Evolutionary conservation across 2,888 invertebrate species (phyloP), one percentile per base, ranked within the genome.

Genomic region (Hydraecia micacea): DNA sequence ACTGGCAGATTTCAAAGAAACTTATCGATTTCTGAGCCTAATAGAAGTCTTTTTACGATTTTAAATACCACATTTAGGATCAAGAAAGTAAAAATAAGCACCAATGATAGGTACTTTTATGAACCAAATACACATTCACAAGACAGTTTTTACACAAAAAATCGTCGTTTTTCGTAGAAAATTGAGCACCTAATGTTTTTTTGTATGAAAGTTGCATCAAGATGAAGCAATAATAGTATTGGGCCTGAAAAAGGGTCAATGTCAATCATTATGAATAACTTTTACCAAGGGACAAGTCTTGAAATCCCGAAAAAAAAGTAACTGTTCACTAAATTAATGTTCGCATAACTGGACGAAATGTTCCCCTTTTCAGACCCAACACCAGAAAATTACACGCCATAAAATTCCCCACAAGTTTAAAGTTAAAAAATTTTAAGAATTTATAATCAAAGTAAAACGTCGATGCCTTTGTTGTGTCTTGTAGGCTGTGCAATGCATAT

Each of bases 401-500:
- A 21, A 67, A 28, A 67, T 21, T 67, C 9, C 39, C 2, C 6
- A 39, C 3, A 21, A 1, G 11, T 42, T n/a, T n/a, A 18, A 21
- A 21, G 25, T 9, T 6, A 46, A 46, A 67, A 39, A 42, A 67
- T 2, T 0, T 5, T 15, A 42, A 11, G 0, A n/a, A 70, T 18
- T 2, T n/a, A 15, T 11, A 25, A 1, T 42, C 13, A n/a, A 75
- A 76, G n/a, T 2, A 42, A 46, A 46, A 58, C n/a, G 9, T 36
- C 3, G 1, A 21, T 8, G n/a, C 25, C 39, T 49, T 25, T 71
- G 0, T 39, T 32, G 32, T 71, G 8, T 62, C 42, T 62, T 52
- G 15, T 80, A 52, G 49, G 49, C 71, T 71, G n/a, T 62, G 36
- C 39, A 62, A 63, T 63, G 62, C 62, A 72, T 78, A 84, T 36